Base-by-base conservation (phyloP, 2,888 invertebrate genomes). In the Dilophus febrilis region DNA sequence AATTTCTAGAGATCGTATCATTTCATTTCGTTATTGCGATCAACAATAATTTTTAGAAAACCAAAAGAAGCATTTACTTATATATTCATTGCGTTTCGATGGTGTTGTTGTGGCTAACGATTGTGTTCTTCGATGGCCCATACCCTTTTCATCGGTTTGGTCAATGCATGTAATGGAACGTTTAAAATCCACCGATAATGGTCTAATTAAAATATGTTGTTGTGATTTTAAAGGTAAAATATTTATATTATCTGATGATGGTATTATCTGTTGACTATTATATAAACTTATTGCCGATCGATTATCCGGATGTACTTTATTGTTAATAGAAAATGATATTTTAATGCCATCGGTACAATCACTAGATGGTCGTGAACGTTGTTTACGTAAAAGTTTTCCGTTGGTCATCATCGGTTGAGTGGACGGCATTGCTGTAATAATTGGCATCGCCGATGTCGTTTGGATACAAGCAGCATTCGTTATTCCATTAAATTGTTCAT, bases 91-190 rank as follows among this genome's bases (percentile, higher is more conserved):
- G n/a, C 18, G 12, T 32, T n/a, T 43, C 26, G 32, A 14, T 35
- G 35, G 22, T 12, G 33, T 38, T 17, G 42, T 22, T 10, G 58
- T 49, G 2, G 58, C 59, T 45, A 59, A 59, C 0, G 61, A 61
- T 11, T 61, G 60, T 8, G 61, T 59, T 14, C 62, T 50, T 4
- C 61, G 49, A 46, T 63, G 62, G 0, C 56, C 54, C 35, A 40
- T 36, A n/a, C 4, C 8, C 14, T 8, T 28, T 17, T 44, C 14
- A 16, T 30, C 3, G 26, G 54, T 55, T 4, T 55, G 53, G 3
- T 59, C 58, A n/a, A 55, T 50, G 40, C 56, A 56, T 3, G 61
- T 61, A 19, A 57, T 57, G 7, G 60, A 59, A 34, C 61, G 54
- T 35, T 55, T 54, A 38, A 61, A 60, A 40, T 54, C 56, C 47